phyloP scores from a whole-genome alignment of 1,140 invertebrate species.

The Drosophila parabipectinata region DNA sequence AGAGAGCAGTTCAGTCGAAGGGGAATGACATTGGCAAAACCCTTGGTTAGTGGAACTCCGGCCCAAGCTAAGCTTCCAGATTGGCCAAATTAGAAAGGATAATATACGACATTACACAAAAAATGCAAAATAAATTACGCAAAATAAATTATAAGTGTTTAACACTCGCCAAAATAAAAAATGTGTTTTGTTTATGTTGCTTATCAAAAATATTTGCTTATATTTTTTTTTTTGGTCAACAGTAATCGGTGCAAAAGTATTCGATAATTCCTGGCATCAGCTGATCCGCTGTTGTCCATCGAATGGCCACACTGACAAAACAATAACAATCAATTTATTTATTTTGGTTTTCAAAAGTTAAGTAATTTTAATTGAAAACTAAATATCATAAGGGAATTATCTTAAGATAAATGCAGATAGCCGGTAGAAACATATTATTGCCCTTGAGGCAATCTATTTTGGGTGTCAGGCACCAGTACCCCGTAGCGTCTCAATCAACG shows the following conservation, averaged over 20 bases:
- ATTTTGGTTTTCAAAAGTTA: not conserved
- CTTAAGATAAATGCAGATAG: constrained; percentile 16
- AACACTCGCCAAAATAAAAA: too few relatives aligned
- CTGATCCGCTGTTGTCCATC: constrained; percentile 2
- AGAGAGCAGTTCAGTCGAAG: not conserved
- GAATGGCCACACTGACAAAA: constrained; percentile 1
- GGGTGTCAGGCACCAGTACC: not conserved
- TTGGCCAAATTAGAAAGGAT: not conserved
- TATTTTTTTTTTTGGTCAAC: not conserved
- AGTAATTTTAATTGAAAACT: not conserved
- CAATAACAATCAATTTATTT: constrained; percentile 14
- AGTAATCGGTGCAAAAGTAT: not conserved
- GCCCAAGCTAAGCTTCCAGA: not conserved
- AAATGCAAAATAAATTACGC: too few relatives aligned
- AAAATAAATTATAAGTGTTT: too few relatives aligned
- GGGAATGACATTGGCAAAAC: not conserved
- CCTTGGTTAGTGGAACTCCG: not conserved
- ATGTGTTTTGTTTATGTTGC: too few relatives aligned
- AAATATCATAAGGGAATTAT: too few relatives aligned
- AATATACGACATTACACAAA: too few relatives aligned
- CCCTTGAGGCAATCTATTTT: constrained; percentile 3
- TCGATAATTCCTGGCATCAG: not conserved
- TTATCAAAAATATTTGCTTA: too few relatives aligned
- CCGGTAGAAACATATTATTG: constrained; percentile 4
- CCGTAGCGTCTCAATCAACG: constrained; percentile 3